A percentile compares a stretch with the other conserved stretches of the same genome.
phyloP scores from a whole-genome alignment of 2,113 vertebrate genomes.

The Nycticebus coucang region DNA sequence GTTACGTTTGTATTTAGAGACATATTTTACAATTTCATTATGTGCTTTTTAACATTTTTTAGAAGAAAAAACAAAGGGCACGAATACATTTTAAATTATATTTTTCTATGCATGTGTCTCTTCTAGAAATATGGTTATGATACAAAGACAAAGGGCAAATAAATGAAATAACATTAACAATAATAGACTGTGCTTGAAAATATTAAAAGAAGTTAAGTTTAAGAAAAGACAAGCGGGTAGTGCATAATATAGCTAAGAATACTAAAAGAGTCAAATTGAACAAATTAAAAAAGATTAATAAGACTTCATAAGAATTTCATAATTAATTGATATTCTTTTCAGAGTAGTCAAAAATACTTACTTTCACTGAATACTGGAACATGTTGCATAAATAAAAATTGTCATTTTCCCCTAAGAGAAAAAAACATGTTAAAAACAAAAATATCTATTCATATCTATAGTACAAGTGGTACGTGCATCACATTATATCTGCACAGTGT shows the following conservation, averaged over 20 bases:
- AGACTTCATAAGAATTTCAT: background rate
- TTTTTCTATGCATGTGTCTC: background rate
- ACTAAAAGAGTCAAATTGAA: background rate
- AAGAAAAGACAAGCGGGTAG: background rate
- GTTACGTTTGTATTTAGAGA: background rate
- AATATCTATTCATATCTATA: background rate
- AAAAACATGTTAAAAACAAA: background rate
- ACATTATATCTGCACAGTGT: background rate
- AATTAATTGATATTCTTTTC: background rate
- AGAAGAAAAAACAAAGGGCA: background rate
- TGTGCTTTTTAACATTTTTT: background rate
- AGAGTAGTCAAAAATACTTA: background rate
- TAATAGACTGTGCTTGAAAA: background rate
- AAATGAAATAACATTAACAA: background rate
- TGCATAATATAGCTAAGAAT: background rate
- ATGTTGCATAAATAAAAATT: background rate
- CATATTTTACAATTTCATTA: background rate
- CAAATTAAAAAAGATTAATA: background rate
- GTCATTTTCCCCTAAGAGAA: background rate
- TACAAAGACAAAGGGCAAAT: background rate
- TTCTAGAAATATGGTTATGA: background rate
- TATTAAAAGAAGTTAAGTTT: background rate
- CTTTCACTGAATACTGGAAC: background rate
- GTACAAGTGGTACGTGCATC: background rate
- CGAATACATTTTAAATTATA: background rate